Base-by-base conservation (phyloP, 2,113 vertebrate genomes). In the Regulus satrapa region DNA sequence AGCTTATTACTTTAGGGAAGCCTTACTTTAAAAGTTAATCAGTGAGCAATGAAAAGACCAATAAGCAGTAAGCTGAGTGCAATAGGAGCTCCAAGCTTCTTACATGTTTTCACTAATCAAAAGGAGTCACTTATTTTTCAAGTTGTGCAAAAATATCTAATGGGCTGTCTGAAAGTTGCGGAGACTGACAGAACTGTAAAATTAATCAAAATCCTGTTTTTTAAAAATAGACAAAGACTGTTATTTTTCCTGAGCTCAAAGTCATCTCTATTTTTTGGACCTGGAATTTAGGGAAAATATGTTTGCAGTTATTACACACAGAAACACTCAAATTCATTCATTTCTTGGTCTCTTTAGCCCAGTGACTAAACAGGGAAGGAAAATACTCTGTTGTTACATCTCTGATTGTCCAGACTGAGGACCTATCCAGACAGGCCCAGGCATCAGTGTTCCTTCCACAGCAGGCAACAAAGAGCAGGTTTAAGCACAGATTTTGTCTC, bases 321-420 rank as follows among this genome's bases (percentile, higher is more conserved):
- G 32, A 78, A 82, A 51, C 4, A 48, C 36, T 51, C 10, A 49
- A 48, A 69, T 6, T 20, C 1, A 0, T 62, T 78, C 0, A 72
- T 81, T 81, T 29, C 51, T 72, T 63, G 34, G 18, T n/a, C 43
- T 18, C 8, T 40, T 58, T 17, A 76, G 20, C 8, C 21, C 36
- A 32, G 1, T 77, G 59, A 34, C n/a, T 74, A 38, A 82, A 45
- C 21, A 20, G 55, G 10, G 23, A 55, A 67, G 52, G 55, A 54
- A 61, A 3, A 0, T 18, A 28, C 34, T 43, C 7, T 0, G 0
- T 14, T 34, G 11, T 54, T 46, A 36, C 19, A 56, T 31, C 12
- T 69, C 40, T 23, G 7, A 0, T n/a, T 26, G 25, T 29, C 12
- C 51, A 63, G 29, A 7, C 8, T 21, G 25, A 74, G 16, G 34